phyloP scores from a whole-genome alignment of 2,888 invertebrate species.

The Mechanitis messenoides region DNA sequence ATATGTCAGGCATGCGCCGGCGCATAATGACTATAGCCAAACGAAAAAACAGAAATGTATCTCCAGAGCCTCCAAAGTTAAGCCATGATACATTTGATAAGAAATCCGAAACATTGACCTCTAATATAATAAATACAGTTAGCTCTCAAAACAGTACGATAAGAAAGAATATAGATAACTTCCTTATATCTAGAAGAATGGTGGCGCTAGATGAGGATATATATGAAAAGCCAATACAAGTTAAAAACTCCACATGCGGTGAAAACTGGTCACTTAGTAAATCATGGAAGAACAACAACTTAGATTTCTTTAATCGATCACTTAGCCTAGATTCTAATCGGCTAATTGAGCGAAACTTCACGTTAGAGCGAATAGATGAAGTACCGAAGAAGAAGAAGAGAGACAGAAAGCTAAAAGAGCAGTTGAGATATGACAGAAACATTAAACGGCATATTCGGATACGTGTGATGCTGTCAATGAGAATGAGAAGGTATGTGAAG shows the following conservation, averaged over 20 bases:
- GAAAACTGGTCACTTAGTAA: constrained; percentile 75
- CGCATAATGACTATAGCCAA: constrained; percentile 66
- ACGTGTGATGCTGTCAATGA: constrained; percentile 80
- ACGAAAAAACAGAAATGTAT: constrained; percentile 49
- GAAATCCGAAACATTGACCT: constrained; percentile 52
- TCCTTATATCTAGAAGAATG: constrained; percentile 59
- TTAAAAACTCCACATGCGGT: constrained; percentile 57
- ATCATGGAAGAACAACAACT: constrained; percentile 63
- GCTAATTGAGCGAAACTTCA: constrained; percentile 44
- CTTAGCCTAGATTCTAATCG: constrained; percentile 47
- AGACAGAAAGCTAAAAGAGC: constrained; percentile 63
- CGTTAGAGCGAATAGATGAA: constrained; percentile 63
- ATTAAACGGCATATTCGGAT: constrained; percentile 80
- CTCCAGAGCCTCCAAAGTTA: constrained; percentile 53
- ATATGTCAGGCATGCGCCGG: constrained; percentile 67
- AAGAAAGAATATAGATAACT: constrained; percentile 62
- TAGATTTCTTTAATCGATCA: constrained; percentile 54
- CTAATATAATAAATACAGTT: constrained; percentile 59
- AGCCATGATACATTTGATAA: constrained; percentile 37
- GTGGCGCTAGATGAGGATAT: constrained; percentile 64
- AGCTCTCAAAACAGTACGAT: constrained; percentile 64
- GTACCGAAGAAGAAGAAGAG: constrained; percentile 52
- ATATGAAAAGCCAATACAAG: constrained; percentile 64
- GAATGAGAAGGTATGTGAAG: constrained; percentile 76
- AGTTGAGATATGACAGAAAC: constrained; percentile 74